Evolutionary conservation across 1,140 invertebrate species (phyloP).

Genomic region (Penaeus japonicus): DNA sequence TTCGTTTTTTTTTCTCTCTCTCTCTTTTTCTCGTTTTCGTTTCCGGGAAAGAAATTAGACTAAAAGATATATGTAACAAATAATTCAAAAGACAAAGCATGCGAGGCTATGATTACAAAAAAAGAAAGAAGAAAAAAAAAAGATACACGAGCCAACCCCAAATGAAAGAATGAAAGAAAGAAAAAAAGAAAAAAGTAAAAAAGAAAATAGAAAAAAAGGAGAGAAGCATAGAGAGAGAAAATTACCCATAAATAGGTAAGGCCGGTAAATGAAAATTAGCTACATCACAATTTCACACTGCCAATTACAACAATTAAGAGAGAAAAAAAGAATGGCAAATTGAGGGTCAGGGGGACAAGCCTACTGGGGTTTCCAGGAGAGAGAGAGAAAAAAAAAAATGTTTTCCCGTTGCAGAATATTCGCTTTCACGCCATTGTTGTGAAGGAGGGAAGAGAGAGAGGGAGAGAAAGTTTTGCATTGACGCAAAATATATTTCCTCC

Average conservation of each 20-base stretch:
- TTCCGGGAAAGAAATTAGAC: no score
- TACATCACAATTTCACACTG: constrained; percentile 49
- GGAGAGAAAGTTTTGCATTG: no score
- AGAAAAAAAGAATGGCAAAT: constrained; percentile 48
- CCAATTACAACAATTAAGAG: constrained; percentile 46
- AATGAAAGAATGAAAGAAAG: no score
- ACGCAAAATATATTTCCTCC: no score
- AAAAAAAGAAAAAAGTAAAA: neutral
- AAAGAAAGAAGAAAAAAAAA: no score
- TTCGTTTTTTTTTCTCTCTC: no score
- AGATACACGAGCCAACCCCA: no score
- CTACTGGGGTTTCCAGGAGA: constrained; percentile 7
- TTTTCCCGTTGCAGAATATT: constrained; percentile 27
- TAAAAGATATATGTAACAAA: no score
- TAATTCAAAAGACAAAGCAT: no score
- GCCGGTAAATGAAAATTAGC: constrained; percentile 39
- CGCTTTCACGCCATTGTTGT: neutral
- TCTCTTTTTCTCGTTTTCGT: no score
- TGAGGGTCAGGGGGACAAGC: constrained; percentile 19
- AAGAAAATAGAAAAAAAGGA: neutral
- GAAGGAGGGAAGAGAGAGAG: no score
- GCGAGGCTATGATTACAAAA: no score
- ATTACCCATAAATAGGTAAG: constrained; percentile 18
- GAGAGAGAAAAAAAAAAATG: constrained; percentile 24
- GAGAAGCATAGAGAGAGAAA: neutral